phyloP scores from a whole-genome alignment of 2,113 vertebrate species.

The Solea solea region DNA sequence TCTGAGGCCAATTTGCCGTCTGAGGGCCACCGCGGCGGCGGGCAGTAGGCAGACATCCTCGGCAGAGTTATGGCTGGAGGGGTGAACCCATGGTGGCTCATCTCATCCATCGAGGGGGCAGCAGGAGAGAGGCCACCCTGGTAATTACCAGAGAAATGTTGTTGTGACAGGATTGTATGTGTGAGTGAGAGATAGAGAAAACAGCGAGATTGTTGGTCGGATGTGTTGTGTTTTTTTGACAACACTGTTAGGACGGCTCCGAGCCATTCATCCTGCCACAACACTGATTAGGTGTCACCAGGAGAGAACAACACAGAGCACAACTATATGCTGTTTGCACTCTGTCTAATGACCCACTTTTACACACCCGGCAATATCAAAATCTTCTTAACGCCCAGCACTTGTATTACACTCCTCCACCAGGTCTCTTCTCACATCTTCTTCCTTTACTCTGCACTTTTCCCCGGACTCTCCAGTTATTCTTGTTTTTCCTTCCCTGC shows the following conservation, averaged over 20 bases:
- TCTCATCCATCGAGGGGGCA: slow-evolving; percentile 80
- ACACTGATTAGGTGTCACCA: slow-evolving; percentile 79
- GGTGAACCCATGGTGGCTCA: slow-evolving; percentile 75
- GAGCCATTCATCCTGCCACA: slow-evolving; percentile 79
- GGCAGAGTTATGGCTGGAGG: slow-evolving; percentile 83
- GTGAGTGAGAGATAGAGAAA: slow-evolving; percentile 34
- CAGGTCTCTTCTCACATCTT: slow-evolving; percentile 6
- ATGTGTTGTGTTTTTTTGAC: slow-evolving; percentile 79
- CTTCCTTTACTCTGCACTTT: slow-evolving; percentile 1
- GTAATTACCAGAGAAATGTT: slow-evolving; percentile 85
- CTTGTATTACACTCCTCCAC: slow-evolving; percentile 26
- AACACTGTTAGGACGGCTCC: slow-evolving; percentile 72
- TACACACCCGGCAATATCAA: slow-evolving; percentile 53
- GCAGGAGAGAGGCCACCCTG: slow-evolving; percentile 78
- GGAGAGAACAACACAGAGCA: slow-evolving; percentile 33
- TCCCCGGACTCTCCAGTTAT: slow-evolving; percentile 11
- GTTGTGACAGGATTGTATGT: slow-evolving; percentile 76
- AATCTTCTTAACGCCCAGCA: slow-evolving; percentile 24
- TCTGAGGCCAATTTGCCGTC: slow-evolving; percentile 74
- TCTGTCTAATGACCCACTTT: slow-evolving; percentile 74
- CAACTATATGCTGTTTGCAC: slow-evolving; percentile 73
- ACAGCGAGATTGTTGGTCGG: slow-evolving; percentile 71
- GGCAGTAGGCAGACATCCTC: slow-evolving; percentile 58
- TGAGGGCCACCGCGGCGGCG: slow-evolving; percentile 51
- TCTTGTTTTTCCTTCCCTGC: background rate